These are phyloP conservation scores for Lepus europaeus DNA, from an alignment of 2,113 vertebrate genomes.

Conservation along the genomic window DNA sequence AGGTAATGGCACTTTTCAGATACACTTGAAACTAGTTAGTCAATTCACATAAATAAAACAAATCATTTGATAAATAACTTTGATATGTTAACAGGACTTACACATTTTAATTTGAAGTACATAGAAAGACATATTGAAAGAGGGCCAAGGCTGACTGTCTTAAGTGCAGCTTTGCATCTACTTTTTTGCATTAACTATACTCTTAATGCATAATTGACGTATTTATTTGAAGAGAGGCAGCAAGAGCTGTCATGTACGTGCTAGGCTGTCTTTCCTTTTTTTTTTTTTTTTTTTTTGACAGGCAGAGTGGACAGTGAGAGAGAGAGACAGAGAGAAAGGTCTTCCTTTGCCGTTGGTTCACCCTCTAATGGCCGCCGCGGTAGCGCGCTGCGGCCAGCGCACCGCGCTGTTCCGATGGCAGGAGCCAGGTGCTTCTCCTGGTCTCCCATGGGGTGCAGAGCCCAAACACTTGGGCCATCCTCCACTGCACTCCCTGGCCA, in stretches of 20 bases:
- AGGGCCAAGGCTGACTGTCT: not conserved
- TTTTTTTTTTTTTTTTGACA: no score
- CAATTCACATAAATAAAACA: not conserved
- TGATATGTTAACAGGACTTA: constrained; percentile 25
- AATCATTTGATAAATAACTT: not conserved
- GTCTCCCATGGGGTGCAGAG: no score
- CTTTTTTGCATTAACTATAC: not conserved
- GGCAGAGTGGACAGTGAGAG: no score
- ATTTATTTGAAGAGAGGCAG: not conserved
- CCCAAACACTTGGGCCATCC: no score
- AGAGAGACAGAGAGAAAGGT: no score
- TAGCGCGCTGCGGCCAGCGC: no score
- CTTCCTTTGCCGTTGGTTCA: no score
- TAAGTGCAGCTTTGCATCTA: not conserved
- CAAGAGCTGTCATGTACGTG: not conserved
- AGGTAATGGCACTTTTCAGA: not conserved
- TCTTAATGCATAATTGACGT: not conserved
- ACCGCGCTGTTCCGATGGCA: no score
- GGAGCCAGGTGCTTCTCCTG: no score
- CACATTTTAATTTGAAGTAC: not conserved
- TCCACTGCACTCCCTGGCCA: no score
- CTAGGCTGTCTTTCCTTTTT: not conserved
- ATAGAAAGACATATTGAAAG: constrained; percentile 20
- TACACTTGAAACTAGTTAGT: not conserved
- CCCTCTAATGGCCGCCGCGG: no score